Percentiles rank a stretch among this genome's conserved stretches.
These are phyloP conservation scores for Zaprionus nigranus DNA, from an alignment of 1,140 invertebrate genomes.

Conservation along the genomic window DNA sequence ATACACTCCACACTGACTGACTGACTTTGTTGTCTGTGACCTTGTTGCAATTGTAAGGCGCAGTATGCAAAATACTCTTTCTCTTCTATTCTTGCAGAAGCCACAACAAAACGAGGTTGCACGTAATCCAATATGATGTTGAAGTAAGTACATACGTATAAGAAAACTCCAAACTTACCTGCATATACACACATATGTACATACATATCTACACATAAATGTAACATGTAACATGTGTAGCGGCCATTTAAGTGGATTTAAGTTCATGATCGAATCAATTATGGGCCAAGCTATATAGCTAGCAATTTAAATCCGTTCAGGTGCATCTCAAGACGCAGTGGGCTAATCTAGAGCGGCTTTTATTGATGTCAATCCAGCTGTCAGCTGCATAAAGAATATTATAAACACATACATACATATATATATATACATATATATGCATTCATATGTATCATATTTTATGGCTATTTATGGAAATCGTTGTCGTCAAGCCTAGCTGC, in stretches of 20 bases:
- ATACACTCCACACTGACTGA: conserved; percentile 55
- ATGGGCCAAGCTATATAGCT: conserved; percentile 13
- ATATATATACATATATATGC: not conserved
- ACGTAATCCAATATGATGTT: conserved; percentile 39
- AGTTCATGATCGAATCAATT: conserved; percentile 80
- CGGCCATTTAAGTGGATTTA: conserved; percentile 33
- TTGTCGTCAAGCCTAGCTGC: not conserved
- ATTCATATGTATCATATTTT: not conserved
- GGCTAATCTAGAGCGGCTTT: conserved; percentile 6
- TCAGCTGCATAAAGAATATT: conserved; percentile 6
- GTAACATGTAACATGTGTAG: conserved; percentile 34
- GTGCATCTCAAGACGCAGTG: conserved; percentile 53
- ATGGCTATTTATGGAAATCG: not conserved
- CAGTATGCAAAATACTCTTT: conserved; percentile 8
- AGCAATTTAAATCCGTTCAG: conserved; percentile 46
- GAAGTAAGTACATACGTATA: conserved; percentile 55
- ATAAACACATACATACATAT: not conserved
- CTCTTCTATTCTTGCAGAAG: conserved; percentile 41
- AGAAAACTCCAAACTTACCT: not conserved
- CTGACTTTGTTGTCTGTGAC: conserved; percentile 67
- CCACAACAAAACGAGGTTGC: conserved; percentile 44
- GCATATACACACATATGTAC: conserved; percentile 20
- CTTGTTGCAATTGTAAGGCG: conserved; percentile 61
- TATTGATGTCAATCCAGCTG: conserved; percentile 44
- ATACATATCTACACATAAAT: conserved; percentile 39